Conservation (phyloP, 2,113 vertebrate genomes). For the Zeus faber region DNA sequence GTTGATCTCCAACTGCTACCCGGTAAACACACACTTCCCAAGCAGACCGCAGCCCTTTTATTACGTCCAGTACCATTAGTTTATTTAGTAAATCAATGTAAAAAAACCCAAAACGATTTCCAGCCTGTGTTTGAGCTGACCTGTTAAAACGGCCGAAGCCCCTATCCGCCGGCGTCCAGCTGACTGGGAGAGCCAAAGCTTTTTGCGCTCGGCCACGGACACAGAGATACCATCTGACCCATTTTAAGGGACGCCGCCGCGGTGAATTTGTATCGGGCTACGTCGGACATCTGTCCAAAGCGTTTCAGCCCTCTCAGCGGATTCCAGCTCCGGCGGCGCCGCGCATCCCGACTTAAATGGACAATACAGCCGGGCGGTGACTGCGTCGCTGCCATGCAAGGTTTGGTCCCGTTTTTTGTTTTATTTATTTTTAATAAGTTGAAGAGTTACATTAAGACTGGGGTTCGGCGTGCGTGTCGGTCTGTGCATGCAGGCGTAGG, state of each 20-base stretch:
- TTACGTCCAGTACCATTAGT: too few species aligned
- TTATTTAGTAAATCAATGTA: too few species aligned
- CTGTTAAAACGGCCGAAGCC: not conserved
- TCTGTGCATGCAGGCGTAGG: too few species aligned
- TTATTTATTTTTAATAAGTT: too few species aligned
- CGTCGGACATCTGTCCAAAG: constrained; percentile 36
- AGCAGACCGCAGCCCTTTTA: too few species aligned
- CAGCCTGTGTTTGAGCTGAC: not conserved
- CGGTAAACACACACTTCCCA: too few species aligned
- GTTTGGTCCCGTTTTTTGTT: too few species aligned
- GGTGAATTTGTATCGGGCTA: constrained; percentile 34
- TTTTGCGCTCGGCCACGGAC: too few species aligned
- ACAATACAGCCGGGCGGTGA: constrained; percentile 16
- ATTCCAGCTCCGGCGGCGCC: constrained; percentile 1
- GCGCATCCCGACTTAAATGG: constrained; percentile 4
- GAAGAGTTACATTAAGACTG: too few species aligned
- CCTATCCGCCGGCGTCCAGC: not conserved
- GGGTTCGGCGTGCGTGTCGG: too few species aligned
- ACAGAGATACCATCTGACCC: constrained; percentile 25
- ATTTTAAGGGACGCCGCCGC: constrained; percentile 29
- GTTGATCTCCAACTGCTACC: too few species aligned
- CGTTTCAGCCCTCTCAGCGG: constrained; percentile 13
- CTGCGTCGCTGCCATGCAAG: too few species aligned
- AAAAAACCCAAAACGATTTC: not conserved
- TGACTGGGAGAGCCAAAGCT: constrained; percentile 10